These are phyloP conservation scores for Pinna nobilis DNA, from an alignment of 1,140 invertebrate genomes.

Conservation along the genomic window DNA sequence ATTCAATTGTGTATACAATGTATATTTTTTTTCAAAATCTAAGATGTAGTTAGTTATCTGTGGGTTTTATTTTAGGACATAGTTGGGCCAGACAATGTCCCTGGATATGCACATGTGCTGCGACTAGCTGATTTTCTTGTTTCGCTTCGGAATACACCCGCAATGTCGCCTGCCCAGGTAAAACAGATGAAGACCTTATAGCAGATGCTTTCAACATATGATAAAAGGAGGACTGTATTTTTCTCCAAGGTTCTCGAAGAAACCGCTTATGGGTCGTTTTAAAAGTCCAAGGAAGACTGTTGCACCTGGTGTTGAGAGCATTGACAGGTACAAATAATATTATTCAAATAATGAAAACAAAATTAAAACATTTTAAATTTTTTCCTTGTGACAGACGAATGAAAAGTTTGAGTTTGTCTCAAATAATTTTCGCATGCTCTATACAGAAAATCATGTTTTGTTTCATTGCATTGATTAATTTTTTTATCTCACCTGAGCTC, in stretches of 20 bases:
- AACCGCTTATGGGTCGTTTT: constrained; percentile 1
- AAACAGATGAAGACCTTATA: not conserved
- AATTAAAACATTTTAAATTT: too few species aligned
- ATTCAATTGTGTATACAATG: too few species aligned
- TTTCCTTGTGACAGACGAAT: too few species aligned
- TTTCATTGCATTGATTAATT: not conserved
- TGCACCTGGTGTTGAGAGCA: constrained; percentile 8
- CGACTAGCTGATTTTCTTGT: not conserved
- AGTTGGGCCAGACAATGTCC: constrained; percentile 8
- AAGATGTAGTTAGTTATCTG: too few species aligned
- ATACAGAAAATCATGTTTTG: not conserved
- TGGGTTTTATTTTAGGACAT: not conserved
- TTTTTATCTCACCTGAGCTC: not conserved
- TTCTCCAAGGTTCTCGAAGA: not conserved
- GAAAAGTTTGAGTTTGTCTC: too few species aligned
- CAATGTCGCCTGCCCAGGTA: not conserved
- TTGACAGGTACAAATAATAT: not conserved
- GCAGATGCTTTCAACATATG: not conserved
- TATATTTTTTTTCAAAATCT: too few species aligned
- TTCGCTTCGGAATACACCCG: not conserved
- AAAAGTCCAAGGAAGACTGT: constrained; percentile 11
- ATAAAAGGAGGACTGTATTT: constrained; percentile 8
- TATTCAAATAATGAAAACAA: not conserved
- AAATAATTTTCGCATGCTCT: too few species aligned
- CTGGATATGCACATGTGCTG: not conserved